phyloP scores from a whole-genome alignment of 2,113 vertebrate genomes.

The Tetrao urogallus region DNA sequence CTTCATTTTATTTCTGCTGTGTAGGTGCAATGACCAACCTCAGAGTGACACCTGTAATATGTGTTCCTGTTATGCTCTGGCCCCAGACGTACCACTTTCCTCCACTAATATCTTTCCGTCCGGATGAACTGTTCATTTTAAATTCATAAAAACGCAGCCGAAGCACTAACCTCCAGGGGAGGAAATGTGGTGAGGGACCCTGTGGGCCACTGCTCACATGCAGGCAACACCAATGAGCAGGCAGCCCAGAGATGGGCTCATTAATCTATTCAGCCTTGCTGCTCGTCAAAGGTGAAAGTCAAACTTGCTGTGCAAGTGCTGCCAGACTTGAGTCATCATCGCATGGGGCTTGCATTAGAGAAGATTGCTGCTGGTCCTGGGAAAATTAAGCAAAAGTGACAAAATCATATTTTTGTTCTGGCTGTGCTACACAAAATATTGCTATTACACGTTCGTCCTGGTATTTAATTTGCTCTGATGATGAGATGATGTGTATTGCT shows the following conservation, averaged over 20 bases:
- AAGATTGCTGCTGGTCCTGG: not conserved
- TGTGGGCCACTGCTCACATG: rapidly evolving
- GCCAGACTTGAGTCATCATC: not conserved
- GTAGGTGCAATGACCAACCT: not conserved
- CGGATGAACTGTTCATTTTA: not conserved
- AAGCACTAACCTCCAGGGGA: not conserved
- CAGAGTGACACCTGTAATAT: not conserved
- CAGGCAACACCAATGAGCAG: not conserved
- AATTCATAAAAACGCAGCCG: rapidly evolving
- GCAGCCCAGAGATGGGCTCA: not conserved
- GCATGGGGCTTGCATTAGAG: not conserved
- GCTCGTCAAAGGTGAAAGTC: not conserved
- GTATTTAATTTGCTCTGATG: not conserved
- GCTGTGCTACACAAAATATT: not conserved
- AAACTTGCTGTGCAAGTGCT: not conserved
- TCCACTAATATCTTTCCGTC: not conserved
- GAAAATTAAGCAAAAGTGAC: conserved; percentile 5
- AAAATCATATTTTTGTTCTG: not conserved
- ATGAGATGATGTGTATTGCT: not conserved
- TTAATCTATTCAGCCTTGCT: not conserved
- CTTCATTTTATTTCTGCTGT: not conserved
- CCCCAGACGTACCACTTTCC: not conserved
- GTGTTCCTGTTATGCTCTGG: not conserved
- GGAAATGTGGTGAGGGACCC: not conserved
- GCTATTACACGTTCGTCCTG: not conserved